Percentiles rank a stretch among this genome's conserved stretches.
Conservation (phyloP, 2,888 invertebrate genomes). For the Melanostoma mellinum region DNA sequence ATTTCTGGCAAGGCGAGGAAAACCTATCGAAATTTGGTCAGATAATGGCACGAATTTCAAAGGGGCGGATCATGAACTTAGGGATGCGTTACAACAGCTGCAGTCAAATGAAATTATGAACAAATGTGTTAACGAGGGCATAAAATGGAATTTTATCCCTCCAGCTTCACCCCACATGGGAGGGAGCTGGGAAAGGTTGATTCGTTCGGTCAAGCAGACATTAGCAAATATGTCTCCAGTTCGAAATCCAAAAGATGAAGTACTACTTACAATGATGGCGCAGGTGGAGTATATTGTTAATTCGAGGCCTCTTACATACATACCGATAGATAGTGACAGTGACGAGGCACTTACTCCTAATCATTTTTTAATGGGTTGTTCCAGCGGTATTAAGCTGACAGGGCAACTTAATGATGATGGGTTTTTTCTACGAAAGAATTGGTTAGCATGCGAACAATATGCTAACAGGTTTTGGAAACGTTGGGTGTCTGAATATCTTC, state of each 20-base stretch:
- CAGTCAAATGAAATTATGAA: background rate
- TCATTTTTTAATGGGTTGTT: slow-evolving; percentile 30
- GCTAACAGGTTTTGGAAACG: slow-evolving; percentile 14
- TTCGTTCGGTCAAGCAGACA: slow-evolving; percentile 7
- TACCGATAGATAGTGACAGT: slow-evolving; percentile 13
- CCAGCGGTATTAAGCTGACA: slow-evolving; percentile 10
- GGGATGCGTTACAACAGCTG: background rate
- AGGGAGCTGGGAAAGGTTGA: slow-evolving; percentile 21
- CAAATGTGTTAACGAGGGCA: background rate
- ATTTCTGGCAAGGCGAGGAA: slow-evolving; percentile 48
- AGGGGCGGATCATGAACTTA: slow-evolving; percentile 42
- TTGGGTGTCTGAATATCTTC: slow-evolving; percentile 28
- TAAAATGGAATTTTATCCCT: slow-evolving; percentile 35
- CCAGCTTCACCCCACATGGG: slow-evolving; percentile 31
- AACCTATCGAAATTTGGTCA: slow-evolving; percentile 36
- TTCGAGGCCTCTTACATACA: slow-evolving; percentile 7
- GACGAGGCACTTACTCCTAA: slow-evolving; percentile 34
- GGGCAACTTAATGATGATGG: slow-evolving; percentile 21
- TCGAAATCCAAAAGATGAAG: slow-evolving; percentile 17
- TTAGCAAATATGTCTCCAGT: background rate
- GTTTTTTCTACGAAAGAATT: slow-evolving; percentile 15
- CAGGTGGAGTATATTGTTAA: slow-evolving; percentile 19
- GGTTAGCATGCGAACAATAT: slow-evolving; percentile 15
- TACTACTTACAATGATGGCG: slow-evolving; percentile 29
- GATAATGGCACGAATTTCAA: slow-evolving; percentile 67